These are phyloP conservation scores for Aphidoletes aphidimyza DNA, from an alignment of 2,888 invertebrate genomes.

Conservation along the genomic window DNA sequence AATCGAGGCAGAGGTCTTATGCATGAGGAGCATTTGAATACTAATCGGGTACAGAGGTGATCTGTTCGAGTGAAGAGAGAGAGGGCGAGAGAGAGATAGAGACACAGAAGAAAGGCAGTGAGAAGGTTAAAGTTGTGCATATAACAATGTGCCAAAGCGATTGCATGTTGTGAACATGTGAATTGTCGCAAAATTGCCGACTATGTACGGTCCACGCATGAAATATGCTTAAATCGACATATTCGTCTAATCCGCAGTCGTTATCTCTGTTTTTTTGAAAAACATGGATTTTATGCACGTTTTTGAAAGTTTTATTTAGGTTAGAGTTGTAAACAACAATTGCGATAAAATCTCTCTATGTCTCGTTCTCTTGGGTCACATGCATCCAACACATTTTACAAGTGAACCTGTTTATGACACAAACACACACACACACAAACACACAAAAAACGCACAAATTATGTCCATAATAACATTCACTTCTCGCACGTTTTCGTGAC, in stretches of 20 bases:
- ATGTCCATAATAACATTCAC: too few relatives aligned
- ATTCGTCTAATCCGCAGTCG: not conserved
- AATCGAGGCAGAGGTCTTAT: not conserved
- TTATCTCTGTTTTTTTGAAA: not conserved
- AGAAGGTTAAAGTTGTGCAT: not conserved
- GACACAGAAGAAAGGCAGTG: not conserved
- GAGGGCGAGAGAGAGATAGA: not conserved
- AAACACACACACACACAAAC: not conserved
- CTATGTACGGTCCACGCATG: not conserved
- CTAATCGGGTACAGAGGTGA: not conserved
- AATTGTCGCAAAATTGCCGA: not conserved
- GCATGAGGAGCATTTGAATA: not conserved
- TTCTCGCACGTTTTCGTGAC: not conserved
- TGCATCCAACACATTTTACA: not conserved
- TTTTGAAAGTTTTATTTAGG: slow-evolving; percentile 1
- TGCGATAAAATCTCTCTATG: not conserved
- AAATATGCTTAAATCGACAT: slow-evolving; percentile 12
- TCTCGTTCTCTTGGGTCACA: slow-evolving; percentile 27
- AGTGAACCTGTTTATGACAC: slow-evolving; percentile 3
- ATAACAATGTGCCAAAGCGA: not conserved
- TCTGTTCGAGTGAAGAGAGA: not conserved
- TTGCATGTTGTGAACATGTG: not conserved
- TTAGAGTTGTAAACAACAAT: slow-evolving; percentile 22
- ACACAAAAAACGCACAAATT: too few relatives aligned
- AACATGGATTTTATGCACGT: slow-evolving; percentile 15